phyloP scores from a whole-genome alignment of 1,140 invertebrate species.

The Cherax destructor region DNA sequence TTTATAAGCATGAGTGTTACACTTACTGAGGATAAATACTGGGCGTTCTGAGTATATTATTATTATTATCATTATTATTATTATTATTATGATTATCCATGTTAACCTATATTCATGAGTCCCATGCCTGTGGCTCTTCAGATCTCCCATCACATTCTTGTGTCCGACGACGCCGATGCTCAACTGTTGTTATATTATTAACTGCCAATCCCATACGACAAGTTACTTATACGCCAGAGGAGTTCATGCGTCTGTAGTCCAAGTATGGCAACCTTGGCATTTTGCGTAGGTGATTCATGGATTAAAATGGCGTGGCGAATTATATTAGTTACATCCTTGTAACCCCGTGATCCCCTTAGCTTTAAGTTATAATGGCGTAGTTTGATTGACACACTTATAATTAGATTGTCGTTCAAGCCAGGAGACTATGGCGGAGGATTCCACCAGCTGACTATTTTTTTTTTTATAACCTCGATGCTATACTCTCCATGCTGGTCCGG shows the following conservation, averaged over 20 bases:
- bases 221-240: conserved; percentile 1
- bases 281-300: conserved; percentile 2
- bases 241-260: conserved; percentile 31
- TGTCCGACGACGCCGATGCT: conserved; percentile 1
- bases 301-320: conserved; percentile 19
- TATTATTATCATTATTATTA: no score
- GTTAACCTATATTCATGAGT: no score
- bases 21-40: no score
- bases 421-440: background rate
- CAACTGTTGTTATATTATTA: conserved; percentile 52
- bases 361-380: conserved; percentile 47
- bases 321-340: conserved; percentile 13
- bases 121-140: no score
- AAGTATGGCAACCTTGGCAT: background rate
- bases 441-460: background rate
- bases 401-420: conserved; percentile 67
- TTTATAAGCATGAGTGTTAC: no score
- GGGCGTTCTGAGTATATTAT: no score
- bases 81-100: no score
- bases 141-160: background rate
- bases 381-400: conserved; percentile 64
- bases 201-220: conserved; percentile 58
- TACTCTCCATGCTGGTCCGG: background rate
- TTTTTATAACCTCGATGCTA: no score
- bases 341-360: conserved; percentile 22